Evolutionary conservation across 2,888 invertebrate genomes (phyloP).

Genomic region (Hypselothyrea guttata): DNA sequence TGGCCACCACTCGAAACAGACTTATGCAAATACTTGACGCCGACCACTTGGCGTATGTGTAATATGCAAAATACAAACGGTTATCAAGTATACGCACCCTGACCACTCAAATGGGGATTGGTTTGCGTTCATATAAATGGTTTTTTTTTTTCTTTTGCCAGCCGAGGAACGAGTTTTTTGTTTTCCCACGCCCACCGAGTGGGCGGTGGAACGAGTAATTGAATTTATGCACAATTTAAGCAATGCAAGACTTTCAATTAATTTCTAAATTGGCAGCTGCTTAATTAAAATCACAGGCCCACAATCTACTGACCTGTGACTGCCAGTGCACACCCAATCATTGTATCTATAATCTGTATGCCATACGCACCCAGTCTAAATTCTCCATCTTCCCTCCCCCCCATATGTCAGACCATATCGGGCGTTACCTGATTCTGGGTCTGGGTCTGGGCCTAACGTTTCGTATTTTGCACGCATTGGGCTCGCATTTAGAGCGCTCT

Average conservation of each 20-base stretch:
- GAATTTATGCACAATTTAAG: slow-evolving; percentile 36
- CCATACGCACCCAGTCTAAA: slow-evolving; percentile 7
- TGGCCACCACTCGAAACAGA: not conserved
- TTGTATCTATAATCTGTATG: slow-evolving; percentile 19
- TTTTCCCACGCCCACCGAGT: slow-evolving; percentile 64
- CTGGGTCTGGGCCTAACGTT: slow-evolving; percentile 29
- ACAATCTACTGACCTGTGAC: slow-evolving; percentile 6
- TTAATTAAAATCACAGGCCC: slow-evolving; percentile 56
- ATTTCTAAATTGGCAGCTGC: slow-evolving; percentile 41
- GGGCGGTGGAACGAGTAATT: slow-evolving; percentile 49
- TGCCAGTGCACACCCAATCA: slow-evolving; percentile 25
- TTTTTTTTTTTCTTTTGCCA: too few species aligned
- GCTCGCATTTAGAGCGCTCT: slow-evolving; percentile 5
- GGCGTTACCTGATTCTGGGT: slow-evolving; percentile 18
- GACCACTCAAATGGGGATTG: slow-evolving; percentile 2
- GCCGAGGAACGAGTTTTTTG: slow-evolving; percentile 37
- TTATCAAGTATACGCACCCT: slow-evolving; percentile 42
- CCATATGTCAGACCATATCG: not conserved
- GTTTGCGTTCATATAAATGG: slow-evolving; percentile 3
- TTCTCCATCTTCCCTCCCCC: not conserved
- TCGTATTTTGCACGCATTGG: slow-evolving; percentile 4
- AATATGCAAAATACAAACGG: slow-evolving; percentile 9
- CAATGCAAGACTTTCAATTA: slow-evolving; percentile 54
- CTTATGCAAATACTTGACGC: not conserved
- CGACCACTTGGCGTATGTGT: slow-evolving; percentile 21